phyloP scores from a whole-genome alignment of 2,113 vertebrate species.

The Limanda limanda region DNA sequence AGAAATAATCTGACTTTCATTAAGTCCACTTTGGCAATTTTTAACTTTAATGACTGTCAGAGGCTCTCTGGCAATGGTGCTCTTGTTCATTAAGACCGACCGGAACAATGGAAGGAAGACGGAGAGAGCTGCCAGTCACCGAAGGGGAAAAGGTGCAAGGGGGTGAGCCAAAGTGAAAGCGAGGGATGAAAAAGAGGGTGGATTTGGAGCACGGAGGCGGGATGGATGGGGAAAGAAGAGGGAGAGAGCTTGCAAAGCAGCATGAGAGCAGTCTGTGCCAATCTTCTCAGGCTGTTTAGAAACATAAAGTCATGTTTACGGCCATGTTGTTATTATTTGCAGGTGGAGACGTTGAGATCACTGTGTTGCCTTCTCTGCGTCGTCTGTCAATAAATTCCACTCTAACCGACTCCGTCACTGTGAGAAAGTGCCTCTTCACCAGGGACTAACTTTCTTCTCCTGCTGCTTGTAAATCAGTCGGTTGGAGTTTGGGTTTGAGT shows the following conservation, averaged over 20 bases:
- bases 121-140: background rate
- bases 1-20: slow-evolving; percentile 57
- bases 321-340: slow-evolving; percentile 62
- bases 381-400: slow-evolving; percentile 43
- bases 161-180: slow-evolving; percentile 38
- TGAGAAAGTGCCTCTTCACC: slow-evolving; percentile 51
- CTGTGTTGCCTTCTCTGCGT: slow-evolving; percentile 16
- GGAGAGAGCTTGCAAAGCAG: slow-evolving; percentile 22
- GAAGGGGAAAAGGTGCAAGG: slow-evolving; percentile 2
- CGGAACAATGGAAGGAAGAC: background rate
- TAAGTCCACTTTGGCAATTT: slow-evolving; percentile 13
- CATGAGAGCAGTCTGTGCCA: slow-evolving; percentile 19
- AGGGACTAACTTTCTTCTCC: slow-evolving; percentile 50
- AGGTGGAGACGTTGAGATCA: slow-evolving; percentile 61
- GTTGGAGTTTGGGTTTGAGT: slow-evolving; percentile 21
- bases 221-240: slow-evolving; percentile 22
- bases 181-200: slow-evolving; percentile 35
- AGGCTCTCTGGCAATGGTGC: background rate
- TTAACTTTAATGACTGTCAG: slow-evolving; percentile 44
- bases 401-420: slow-evolving; percentile 9
- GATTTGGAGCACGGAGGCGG: slow-evolving; percentile 1
- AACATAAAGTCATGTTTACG: slow-evolving; percentile 66
- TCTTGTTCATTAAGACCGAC: slow-evolving; percentile 20
- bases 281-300: slow-evolving; percentile 53
- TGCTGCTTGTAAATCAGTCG: slow-evolving; percentile 60